These are phyloP conservation scores for Cephalopterus ornatus DNA, from an alignment of 2,113 vertebrate species.

Conservation along the genomic window DNA sequence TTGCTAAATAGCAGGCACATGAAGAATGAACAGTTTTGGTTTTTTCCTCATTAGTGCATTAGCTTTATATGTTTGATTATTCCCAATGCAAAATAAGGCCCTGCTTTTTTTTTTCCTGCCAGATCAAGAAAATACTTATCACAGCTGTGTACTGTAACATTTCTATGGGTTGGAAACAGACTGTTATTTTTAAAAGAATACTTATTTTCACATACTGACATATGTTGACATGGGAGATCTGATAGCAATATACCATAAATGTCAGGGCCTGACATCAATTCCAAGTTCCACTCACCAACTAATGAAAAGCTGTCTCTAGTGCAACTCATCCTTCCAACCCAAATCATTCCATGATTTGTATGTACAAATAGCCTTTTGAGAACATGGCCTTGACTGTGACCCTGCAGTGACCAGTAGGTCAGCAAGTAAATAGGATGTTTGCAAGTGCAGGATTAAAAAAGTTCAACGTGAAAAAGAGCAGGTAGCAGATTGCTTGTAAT, in stretches of 20 bases:
- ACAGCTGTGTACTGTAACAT: background rate
- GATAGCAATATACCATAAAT: background rate
- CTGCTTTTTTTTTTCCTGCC: background rate
- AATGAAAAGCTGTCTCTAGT: background rate
- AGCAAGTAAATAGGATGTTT: background rate
- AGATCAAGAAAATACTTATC: background rate
- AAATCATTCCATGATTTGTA: background rate
- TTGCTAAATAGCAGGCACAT: background rate
- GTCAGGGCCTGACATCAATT: background rate
- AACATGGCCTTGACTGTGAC: background rate
- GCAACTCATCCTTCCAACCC: background rate
- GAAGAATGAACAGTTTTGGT: background rate
- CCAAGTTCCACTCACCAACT: background rate
- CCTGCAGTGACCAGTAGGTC: background rate
- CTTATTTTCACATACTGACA: background rate
- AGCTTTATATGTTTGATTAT: background rate
- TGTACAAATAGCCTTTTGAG: background rate
- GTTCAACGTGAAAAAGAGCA: background rate
- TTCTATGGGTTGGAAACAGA: background rate
- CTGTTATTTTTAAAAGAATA: background rate
- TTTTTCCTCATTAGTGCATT: background rate
- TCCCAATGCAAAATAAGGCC: background rate
- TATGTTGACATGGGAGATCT: accelerated
- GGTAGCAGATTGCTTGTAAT: background rate
- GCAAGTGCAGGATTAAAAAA: background rate